Percentiles rank a stretch among this genome's conserved stretches.
These are phyloP conservation scores for Scatophagus argus DNA, from an alignment of 2,113 vertebrate genomes.

Conservation along the genomic window DNA sequence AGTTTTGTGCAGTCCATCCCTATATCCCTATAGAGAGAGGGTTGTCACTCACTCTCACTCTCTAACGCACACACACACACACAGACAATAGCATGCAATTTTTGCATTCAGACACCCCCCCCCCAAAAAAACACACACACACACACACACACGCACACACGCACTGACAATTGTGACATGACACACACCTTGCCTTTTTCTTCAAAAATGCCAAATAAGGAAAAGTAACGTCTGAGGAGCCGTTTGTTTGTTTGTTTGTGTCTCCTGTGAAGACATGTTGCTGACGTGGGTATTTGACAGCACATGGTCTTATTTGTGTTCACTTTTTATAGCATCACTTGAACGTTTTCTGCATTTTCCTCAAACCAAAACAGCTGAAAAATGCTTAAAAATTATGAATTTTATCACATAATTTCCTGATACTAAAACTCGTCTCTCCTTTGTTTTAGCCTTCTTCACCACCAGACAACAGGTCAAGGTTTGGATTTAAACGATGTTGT, in stretches of 20 bases:
- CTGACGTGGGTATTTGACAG: neutral
- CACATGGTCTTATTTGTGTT: conserved; percentile 4
- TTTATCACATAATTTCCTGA: neutral
- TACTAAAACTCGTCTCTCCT: neutral
- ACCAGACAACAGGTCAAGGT: neutral
- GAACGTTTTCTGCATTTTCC: neutral
- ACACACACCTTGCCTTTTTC: neutral
- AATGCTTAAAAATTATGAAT: neutral
- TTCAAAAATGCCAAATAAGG: conserved; percentile 28
- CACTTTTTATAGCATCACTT: neutral
- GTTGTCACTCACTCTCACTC: conserved; percentile 1
- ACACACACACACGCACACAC: conserved; percentile 12
- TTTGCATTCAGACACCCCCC: neutral
- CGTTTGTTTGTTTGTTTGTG: conserved; percentile 1
- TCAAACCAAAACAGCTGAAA: neutral
- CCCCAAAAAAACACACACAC: neutral
- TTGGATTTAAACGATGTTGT: neutral
- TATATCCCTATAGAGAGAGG: neutral
- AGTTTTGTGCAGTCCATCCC: conserved; percentile 6
- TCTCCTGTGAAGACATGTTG: neutral
- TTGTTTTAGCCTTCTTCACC: neutral
- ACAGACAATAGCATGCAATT: conserved; percentile 13
- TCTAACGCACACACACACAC: conserved; percentile 1
- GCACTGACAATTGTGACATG: conserved; percentile 3
- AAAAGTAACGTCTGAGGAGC: neutral